phyloP scores from a whole-genome alignment of 2,888 invertebrate species.

The Dolichopus griseipennis region DNA sequence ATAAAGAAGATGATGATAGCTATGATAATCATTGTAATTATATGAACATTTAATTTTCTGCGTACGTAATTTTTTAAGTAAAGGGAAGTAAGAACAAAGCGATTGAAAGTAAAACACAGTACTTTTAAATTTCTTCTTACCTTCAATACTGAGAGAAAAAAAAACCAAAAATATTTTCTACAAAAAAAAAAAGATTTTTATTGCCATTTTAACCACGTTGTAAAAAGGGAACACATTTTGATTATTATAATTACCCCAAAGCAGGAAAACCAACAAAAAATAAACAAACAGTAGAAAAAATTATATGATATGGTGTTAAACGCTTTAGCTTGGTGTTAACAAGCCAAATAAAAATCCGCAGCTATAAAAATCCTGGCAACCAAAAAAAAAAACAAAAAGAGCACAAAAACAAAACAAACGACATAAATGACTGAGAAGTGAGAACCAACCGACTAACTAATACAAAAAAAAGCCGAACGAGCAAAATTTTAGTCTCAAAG shows the following conservation, averaged over 20 bases:
- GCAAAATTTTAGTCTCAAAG: not conserved
- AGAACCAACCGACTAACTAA: no score
- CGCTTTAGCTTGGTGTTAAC: not conserved
- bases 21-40: no score
- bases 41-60: no score
- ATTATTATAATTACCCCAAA: conserved; percentile 4
- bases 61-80: no score
- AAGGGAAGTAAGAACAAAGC: no score
- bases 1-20: no score
- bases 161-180: not conserved
- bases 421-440: no score
- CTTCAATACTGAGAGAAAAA: not conserved
- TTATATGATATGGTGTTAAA: not conserved
- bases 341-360: not conserved
- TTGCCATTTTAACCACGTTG: conserved; percentile 1
- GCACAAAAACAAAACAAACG: not conserved
- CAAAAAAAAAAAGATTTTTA: not conserved
- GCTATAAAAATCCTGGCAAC: not conserved
- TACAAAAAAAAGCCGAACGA: no score
- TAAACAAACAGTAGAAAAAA: not conserved
- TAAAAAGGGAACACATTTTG: conserved; percentile 3
- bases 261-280: not conserved
- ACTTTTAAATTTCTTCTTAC: no score
- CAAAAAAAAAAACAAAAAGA: not conserved
- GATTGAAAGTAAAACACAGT: no score